Base-by-base conservation (phyloP, 2,797 vertebrate genomes). In the Pelochelys cantorii region DNA sequence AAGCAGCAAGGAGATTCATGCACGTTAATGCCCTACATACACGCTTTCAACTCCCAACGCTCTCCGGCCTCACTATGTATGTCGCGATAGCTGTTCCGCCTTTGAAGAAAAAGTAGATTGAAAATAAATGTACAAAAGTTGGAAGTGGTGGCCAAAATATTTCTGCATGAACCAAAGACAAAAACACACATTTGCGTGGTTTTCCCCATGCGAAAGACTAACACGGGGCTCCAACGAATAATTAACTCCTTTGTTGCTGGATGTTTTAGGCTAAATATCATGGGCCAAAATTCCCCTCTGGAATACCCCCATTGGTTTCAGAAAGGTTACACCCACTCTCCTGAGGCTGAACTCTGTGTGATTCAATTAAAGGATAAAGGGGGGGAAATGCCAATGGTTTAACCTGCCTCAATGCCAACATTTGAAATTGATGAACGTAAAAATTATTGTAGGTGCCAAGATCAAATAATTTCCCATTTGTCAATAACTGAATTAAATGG, bases 381-480 rank as follows among this genome's bases (percentile, higher is more conserved):
- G 42, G 42, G 6, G 42, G 42, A 9, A 9, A 48, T 48, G 42
- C 7, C 42, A 92, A 90, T 57, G 88, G 95, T 97, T 94, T 96
- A 97, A 96, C 96, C 97, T 94, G 97, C 88, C 96, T 97, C 93
- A 85, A 79, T 86, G 93, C 71, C 94, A 97, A 94, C 96, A 95
- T 94, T 90, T 79, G 87, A 96, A 97, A 97, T 94, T 97, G 88
- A 78, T 89, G 89, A 90, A 93, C 91, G 93, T 97, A 98, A 98
- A 98, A 98, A 98, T 98, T 98, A 98, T 97, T 98, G 97, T 98
- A 97, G 98, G 96, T 99, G 98, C 98, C 98, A 98, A 97, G 97
- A 98, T 98, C 96, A 98, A 98, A 98, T 98, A 94, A 96, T 98
- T 97, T 98, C 98, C 98, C 99, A 99, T 98, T 99, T 99, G 98